Percentiles rank a stretch among this genome's conserved stretches.
phyloP scores from a whole-genome alignment of 2,888 invertebrate genomes.

The Allygus modestus region DNA sequence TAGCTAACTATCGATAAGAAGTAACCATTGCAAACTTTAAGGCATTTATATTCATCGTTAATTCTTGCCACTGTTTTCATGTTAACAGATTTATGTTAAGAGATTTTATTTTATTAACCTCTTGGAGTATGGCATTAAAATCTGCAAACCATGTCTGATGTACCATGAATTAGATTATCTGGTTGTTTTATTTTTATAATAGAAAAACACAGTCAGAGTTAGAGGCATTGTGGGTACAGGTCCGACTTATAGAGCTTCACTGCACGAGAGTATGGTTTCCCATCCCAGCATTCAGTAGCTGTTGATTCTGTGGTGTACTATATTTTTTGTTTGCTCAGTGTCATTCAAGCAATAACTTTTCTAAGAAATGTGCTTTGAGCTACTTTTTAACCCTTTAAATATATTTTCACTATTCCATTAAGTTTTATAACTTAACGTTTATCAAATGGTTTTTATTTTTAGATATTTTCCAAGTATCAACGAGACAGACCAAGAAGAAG shows the following conservation, averaged over 20 bases:
- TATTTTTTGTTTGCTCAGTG: background rate
- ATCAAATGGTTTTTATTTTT: too few species aligned
- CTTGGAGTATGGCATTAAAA: too few species aligned
- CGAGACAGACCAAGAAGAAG: conserved; percentile 30
- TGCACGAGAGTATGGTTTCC: conserved; percentile 13
- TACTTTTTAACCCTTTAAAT: background rate
- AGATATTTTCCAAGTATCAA: conserved; percentile 47
- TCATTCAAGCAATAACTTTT: background rate
- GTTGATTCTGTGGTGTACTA: background rate
- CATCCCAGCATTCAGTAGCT: background rate
- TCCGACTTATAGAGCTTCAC: conserved; percentile 17
- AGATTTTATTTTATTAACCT: too few species aligned
- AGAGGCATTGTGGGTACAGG: background rate
- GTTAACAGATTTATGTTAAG: too few species aligned
- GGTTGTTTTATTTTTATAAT: background rate
- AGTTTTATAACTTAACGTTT: too few species aligned
- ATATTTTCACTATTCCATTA: too few species aligned
- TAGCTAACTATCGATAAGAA: too few species aligned
- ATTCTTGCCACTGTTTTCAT: too few species aligned
- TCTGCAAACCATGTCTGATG: too few species aligned
- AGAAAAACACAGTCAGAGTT: background rate
- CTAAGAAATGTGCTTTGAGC: background rate
- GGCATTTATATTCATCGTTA: too few species aligned
- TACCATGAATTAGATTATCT: background rate
- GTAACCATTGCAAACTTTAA: too few species aligned